Conservation (phyloP, 2,888 invertebrate species). For the Torymus auratus region DNA sequence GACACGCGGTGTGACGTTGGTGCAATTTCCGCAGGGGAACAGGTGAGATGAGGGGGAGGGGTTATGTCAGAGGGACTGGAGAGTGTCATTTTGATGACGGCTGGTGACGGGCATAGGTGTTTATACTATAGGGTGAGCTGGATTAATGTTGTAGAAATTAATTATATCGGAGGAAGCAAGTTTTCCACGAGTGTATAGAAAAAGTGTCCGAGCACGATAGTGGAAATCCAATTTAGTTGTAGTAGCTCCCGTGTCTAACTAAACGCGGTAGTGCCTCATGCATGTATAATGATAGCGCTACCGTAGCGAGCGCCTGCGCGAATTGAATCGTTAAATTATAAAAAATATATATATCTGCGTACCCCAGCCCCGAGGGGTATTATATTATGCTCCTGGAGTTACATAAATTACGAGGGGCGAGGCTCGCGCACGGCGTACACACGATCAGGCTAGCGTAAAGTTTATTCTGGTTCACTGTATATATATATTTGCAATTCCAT, state of each 20-base stretch:
- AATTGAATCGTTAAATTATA: slow-evolving; percentile 34
- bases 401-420: slow-evolving; percentile 24
- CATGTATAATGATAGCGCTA: slow-evolving; percentile 3
- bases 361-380: neutral
- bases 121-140: too few species aligned
- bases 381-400: neutral
- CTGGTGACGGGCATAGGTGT: too few species aligned
- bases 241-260: neutral
- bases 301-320: neutral
- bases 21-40: too few species aligned
- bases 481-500: slow-evolving; percentile 26
- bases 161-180: too few species aligned
- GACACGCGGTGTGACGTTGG: too few species aligned
- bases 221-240: neutral
- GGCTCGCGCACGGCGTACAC: neutral
- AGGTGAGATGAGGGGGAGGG: too few species aligned
- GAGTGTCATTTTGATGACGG: too few species aligned
- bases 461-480: slow-evolving; percentile 36
- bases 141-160: too few species aligned
- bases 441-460: slow-evolving; percentile 38
- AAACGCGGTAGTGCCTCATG: neutral
- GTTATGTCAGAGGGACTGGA: too few species aligned
- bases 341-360: slow-evolving; percentile 20
- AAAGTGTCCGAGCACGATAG: too few species aligned
- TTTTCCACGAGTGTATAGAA: too few species aligned